Conservation (phyloP, 2,113 vertebrate species). For the Ramphastos sulfuratus region DNA sequence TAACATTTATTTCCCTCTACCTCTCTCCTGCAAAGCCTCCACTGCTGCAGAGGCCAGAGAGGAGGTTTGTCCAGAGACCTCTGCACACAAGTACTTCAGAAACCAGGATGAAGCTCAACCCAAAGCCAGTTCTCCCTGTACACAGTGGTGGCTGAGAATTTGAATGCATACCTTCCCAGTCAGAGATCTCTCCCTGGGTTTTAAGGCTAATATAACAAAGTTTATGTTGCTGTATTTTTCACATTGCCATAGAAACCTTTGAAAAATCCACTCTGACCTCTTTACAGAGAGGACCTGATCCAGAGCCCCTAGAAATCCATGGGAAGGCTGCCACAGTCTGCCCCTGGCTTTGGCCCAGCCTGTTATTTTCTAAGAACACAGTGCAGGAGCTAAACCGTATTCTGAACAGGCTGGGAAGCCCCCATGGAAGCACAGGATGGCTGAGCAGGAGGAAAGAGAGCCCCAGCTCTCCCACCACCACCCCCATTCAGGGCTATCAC, state of each 20-base stretch:
- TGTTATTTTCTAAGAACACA: not conserved
- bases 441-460: not conserved
- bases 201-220: not conserved
- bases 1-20: not conserved
- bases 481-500: not conserved
- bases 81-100: accelerated
- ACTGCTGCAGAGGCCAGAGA: not conserved
- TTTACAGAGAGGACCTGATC: not conserved
- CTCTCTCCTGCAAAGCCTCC: not conserved
- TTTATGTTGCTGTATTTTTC: not conserved
- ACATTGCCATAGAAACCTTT: not conserved
- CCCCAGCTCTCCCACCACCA: too few species aligned
- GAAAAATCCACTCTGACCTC: not conserved
- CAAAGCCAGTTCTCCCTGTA: not conserved
- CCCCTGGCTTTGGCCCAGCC: not conserved
- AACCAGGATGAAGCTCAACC: not conserved
- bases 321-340: not conserved
- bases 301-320: not conserved
- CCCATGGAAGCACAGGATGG: accelerated
- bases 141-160: not conserved
- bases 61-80: not conserved
- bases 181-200: not conserved
- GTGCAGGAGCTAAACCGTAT: not conserved
- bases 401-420: not conserved
- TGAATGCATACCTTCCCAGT: not conserved